Base-by-base conservation (phyloP, 2,888 invertebrate species). In the Drosophila kambysellisi region DNA sequence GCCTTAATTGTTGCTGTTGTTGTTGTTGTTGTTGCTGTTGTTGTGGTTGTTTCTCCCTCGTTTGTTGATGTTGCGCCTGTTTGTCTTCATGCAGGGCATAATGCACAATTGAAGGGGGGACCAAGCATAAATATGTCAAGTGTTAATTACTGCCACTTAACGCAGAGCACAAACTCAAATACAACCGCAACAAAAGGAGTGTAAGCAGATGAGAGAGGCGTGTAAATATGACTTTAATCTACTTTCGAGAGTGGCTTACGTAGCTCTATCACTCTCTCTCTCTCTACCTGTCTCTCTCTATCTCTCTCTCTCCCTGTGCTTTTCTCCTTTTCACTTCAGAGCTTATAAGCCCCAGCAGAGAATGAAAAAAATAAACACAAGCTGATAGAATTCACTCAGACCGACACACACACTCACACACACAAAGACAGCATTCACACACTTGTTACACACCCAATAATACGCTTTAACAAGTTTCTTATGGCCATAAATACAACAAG, bases 121-220 rank as follows among this genome's bases (percentile, higher is more conserved):
- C 72, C 70, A 74, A 74, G 80, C 89, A 89, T 88, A 90, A 90
- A 89, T 90, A 88, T 88, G 90, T 90, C 90, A 87, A 88, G 90
- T 90, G 90, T 89, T 90, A 88, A 88, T 88, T 88, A 85, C 81
- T 79, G 89, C 79, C 89, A 84, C 89, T 90, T 90, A 89, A 81
- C 82, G 73, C 75, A 81, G 73, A 83, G 82, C 83, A 86, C 90
- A 82, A 86, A 63, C 79, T 76, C 73, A 84, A 76, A 84, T 54
- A 82, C 75, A 81, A 64, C 54, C 64, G 72, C 62, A 73, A 68
- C 66, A 71, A 50, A 25, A 2, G 46, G 46, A 25, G 46, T 57
- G 65, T 57, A 43, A 43, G 53, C 48, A 65, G 70, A 52, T 69
- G 75, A 56, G 67, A 52, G 65, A 69, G 65, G 63, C 68, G 79